Evolutionary conservation across 2,797 vertebrate species (phyloP).

Genomic region (Siniperca scherzeri): DNA sequence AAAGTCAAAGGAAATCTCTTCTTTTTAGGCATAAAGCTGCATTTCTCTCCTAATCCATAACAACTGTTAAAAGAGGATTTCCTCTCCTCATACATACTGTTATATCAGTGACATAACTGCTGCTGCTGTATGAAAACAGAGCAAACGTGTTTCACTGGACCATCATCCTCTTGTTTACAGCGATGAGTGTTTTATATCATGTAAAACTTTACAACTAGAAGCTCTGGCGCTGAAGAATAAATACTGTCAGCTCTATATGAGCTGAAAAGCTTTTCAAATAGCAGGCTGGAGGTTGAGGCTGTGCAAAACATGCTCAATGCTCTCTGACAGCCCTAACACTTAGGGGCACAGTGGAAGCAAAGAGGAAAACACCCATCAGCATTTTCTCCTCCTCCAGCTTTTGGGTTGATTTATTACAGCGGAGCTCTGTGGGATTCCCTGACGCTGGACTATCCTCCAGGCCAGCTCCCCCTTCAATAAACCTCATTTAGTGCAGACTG

Average conservation of each 20-base stretch:
- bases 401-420: slow-evolving; percentile 79
- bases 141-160: slow-evolving; percentile 5
- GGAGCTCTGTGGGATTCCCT: slow-evolving; percentile 79
- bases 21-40: slow-evolving; percentile 14
- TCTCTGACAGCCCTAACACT: slow-evolving; percentile 72
- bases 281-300: slow-evolving; percentile 56
- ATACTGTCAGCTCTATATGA: slow-evolving; percentile 41
- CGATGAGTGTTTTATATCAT: slow-evolving; percentile 7
- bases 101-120: slow-evolving; percentile 7
- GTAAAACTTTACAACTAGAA: slow-evolving; percentile 23
- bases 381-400: slow-evolving; percentile 80
- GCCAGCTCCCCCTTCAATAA: slow-evolving; percentile 51
- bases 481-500: slow-evolving; percentile 47
- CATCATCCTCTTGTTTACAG: slow-evolving; percentile 26
- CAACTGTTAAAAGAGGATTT: slow-evolving; percentile 35
- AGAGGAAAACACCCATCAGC: slow-evolving; percentile 81
- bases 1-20: slow-evolving; percentile 30
- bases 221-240: slow-evolving; percentile 33
- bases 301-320: slow-evolving; percentile 57
- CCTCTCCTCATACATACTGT: not conserved
- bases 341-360: slow-evolving; percentile 61
- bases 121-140: slow-evolving; percentile 12
- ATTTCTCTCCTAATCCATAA: slow-evolving; percentile 21
- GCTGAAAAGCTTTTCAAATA: slow-evolving; percentile 52
- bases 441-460: slow-evolving; percentile 68